Conservation (phyloP, 2,797 vertebrate species). For the Garrulus glandarius region DNA sequence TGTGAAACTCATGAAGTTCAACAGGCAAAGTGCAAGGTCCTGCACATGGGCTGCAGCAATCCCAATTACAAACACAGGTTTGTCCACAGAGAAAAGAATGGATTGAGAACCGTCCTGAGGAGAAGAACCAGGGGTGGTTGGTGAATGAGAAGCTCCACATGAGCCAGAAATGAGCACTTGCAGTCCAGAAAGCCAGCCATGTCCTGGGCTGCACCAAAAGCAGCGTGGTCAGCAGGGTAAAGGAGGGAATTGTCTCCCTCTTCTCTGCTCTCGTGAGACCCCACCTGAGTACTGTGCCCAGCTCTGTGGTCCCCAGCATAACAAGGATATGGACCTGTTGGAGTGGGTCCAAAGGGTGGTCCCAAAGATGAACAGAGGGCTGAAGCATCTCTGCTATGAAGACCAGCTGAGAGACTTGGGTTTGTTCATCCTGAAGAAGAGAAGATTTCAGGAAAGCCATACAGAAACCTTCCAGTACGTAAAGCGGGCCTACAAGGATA, state of each 20-base stretch:
- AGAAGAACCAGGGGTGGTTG: rapidly evolving
- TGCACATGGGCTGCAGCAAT: background rate
- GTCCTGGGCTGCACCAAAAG: background rate
- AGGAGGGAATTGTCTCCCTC: background rate
- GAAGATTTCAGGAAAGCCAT: background rate
- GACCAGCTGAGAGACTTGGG: background rate
- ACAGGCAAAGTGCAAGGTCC: background rate
- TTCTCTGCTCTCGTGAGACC: background rate
- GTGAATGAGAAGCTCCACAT: background rate
- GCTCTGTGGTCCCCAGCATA: background rate
- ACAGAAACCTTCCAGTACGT: background rate
- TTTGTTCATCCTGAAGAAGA: background rate
- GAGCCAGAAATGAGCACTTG: background rate
- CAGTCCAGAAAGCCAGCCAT: background rate
- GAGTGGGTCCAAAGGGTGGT: background rate
- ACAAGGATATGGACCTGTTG: background rate
- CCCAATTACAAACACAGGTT: background rate
- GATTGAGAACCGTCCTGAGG: background rate
- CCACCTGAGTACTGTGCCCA: background rate
- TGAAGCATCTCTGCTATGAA: background rate
- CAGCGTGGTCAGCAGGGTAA: rapidly evolving
- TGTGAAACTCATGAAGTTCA: background rate
- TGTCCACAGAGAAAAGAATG: background rate
- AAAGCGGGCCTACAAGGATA: background rate
- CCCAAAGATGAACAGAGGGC: background rate